Percentiles rank a stretch among this genome's conserved stretches.
Conservation (phyloP, 2,113 vertebrate species). For the Megalops atlanticus region DNA sequence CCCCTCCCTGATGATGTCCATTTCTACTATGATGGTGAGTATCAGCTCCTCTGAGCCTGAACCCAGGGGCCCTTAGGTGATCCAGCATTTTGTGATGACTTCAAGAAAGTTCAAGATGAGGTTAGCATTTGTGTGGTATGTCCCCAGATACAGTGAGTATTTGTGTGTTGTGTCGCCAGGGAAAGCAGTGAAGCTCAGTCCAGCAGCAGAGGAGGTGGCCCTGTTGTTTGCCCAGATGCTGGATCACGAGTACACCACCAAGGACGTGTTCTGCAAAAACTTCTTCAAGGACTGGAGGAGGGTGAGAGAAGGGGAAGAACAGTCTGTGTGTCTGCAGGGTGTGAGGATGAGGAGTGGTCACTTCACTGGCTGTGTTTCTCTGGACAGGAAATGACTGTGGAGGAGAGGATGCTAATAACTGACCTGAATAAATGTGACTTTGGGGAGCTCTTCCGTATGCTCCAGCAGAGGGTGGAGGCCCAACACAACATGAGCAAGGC, state of each 20-base stretch:
- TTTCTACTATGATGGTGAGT: constrained; percentile 39
- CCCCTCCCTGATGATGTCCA: constrained; percentile 24
- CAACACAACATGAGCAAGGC: constrained; percentile 69
- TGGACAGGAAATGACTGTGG: constrained; percentile 69
- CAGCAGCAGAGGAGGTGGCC: constrained; percentile 67
- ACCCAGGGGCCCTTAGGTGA: too few species aligned
- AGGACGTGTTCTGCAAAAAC: constrained; percentile 71
- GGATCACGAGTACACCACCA: too few species aligned
- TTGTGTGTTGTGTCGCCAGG: constrained; percentile 50
- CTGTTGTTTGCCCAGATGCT: constrained; percentile 76
- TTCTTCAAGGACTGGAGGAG: constrained; percentile 76
- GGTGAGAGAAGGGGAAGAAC: constrained; percentile 50
- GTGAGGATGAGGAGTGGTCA: background rate
- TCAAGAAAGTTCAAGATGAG: too few species aligned
- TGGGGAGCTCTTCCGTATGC: constrained; percentile 65
- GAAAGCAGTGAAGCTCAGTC: constrained; percentile 64
- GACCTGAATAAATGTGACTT: constrained; percentile 75
- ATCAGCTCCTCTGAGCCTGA: too few species aligned
- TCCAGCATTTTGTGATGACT: too few species aligned
- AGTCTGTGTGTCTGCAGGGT: constrained; percentile 23
- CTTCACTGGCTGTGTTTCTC: background rate
- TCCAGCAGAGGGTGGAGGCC: constrained; percentile 69
- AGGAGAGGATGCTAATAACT: constrained; percentile 64
- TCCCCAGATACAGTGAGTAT: background rate
- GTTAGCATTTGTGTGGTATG: constrained; percentile 10